Evolutionary conservation across 2,113 vertebrate genomes (phyloP).

Genomic region (Raphicerus campestris): DNA sequence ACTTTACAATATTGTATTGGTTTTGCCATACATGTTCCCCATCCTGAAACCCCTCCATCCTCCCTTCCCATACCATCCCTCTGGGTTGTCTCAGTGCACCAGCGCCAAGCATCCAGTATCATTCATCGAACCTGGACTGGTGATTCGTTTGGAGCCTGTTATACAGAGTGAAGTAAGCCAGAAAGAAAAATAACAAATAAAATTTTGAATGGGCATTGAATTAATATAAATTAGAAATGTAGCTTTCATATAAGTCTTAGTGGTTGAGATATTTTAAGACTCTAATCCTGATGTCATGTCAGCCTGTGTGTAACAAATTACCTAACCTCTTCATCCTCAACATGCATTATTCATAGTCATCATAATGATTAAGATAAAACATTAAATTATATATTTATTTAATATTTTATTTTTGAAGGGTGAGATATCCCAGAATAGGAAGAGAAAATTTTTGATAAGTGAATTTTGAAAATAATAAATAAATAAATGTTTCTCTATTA

Average conservation of each 20-base stretch:
- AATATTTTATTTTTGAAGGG: background rate
- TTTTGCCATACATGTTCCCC: too few species aligned
- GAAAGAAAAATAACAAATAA: background rate
- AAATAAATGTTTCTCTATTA: background rate
- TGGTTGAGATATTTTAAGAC: background rate
- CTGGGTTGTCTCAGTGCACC: too few species aligned
- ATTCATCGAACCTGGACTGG: too few species aligned
- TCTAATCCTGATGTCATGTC: background rate
- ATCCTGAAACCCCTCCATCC: too few species aligned
- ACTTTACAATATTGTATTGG: too few species aligned
- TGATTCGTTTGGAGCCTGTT: too few species aligned
- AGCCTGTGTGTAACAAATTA: background rate
- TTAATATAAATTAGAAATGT: background rate
- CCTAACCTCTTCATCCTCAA: background rate
- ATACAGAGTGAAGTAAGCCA: too few species aligned
- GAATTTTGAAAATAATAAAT: constrained; percentile 16
- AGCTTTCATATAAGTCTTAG: background rate
- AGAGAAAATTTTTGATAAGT: background rate
- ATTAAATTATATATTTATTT: background rate
- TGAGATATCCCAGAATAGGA: background rate
- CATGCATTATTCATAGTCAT: background rate
- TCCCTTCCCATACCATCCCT: too few species aligned
- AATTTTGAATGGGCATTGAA: background rate
- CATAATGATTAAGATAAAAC: background rate
- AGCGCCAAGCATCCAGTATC: too few species aligned